Evolutionary conservation across 2,797 vertebrate genomes (phyloP), one percentile per base, ranked within the genome.

Genomic region (Thalassophryne amazonica): DNA sequence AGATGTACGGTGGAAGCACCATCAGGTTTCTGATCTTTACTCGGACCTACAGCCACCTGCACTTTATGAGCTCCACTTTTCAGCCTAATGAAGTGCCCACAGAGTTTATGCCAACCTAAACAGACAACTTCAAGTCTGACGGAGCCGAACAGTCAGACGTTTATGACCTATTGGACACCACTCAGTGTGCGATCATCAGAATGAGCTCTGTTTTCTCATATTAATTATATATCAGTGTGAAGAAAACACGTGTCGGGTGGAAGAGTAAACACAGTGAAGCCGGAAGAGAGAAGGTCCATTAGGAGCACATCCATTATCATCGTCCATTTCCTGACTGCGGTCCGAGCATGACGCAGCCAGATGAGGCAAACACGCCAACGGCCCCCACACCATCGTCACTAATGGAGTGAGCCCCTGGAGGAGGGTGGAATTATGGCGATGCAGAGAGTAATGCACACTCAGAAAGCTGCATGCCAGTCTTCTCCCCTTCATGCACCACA

Each of bases 261-360:
- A 75, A 50, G 53, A 77, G 73, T 84, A 84, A 84, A 78, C 75
- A 87, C 67, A 81, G 56, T 41, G 39, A 70, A 80, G 79, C 76
- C 63, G 60, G 48, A 69, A 70, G 61, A 76, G 73, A 78, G 68
- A 80, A 81, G 60, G 52, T 60, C 81, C 79, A 85, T 85, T 86
- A 83, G 78, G 73, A 57, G 60, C 67, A 65, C 65, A 60, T 75
- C 87, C 84, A 88, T 88, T 89, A 87, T 56, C 69, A 41, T 30
- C 46, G 13, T 78, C 84, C 80, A 86, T 87, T 88, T 88, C 86
- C 86, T 85, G 77, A 63, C 55, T 73, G 65, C 69, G 70, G 69
- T 55, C 39, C 15, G 47, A 45, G 66, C 43, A 71, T 65, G 66
- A 79, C 76, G 71, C 30, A 45, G 63, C 50, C 79, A 75, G 64